A percentile compares a stretch with the other conserved stretches of the same genome.
Conservation (phyloP, 2,113 vertebrate genomes). For the Centropus bengalensis region DNA sequence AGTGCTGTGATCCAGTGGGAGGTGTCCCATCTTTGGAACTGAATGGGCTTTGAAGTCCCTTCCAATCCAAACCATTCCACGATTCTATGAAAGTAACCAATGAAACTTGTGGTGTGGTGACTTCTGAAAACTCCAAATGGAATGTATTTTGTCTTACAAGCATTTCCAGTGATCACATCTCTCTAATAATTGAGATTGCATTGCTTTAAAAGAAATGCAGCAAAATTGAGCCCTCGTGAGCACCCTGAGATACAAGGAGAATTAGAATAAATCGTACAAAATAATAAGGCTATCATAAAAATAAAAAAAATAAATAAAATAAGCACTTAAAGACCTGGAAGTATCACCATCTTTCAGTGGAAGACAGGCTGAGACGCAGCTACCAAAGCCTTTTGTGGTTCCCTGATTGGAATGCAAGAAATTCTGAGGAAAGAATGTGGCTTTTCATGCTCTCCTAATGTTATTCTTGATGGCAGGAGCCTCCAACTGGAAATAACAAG, state of each 20-base stretch:
- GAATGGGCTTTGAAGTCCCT: too few species aligned
- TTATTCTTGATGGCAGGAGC: not conserved
- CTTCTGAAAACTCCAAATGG: not conserved
- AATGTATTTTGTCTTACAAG: not conserved
- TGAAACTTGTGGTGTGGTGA: not conserved
- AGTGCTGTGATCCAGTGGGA: too few species aligned
- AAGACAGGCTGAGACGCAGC: not conserved
- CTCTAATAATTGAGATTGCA: not conserved
- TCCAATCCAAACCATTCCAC: too few species aligned
- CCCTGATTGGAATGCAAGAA: not conserved
- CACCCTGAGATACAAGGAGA: not conserved
- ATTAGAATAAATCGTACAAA: not conserved
- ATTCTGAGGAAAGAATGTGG: not conserved
- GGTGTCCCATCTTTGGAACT: too few species aligned
- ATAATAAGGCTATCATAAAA: not conserved
- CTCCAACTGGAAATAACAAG: not conserved
- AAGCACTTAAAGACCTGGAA: not conserved
- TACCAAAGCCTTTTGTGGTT: not conserved
- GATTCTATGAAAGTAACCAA: not conserved
- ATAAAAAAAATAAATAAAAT: not conserved
- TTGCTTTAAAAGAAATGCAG: not conserved
- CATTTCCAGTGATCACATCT: not conserved
- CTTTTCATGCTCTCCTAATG: not conserved
- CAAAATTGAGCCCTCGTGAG: not conserved
- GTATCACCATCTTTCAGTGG: not conserved